Conservation (phyloP, 2,888 invertebrate species). For the Pammene fasciana region DNA sequence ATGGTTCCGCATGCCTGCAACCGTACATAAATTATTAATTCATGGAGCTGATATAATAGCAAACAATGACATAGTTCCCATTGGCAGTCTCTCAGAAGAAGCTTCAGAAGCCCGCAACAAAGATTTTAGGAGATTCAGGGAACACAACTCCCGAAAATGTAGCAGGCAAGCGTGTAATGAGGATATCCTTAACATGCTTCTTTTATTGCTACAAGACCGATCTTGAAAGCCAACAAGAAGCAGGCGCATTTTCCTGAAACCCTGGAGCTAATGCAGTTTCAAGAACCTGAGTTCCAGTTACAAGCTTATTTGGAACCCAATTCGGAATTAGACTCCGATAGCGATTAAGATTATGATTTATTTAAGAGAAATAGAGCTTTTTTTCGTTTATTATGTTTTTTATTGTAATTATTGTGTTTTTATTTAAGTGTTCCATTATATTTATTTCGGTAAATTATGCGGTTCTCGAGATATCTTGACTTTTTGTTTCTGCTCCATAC, state of each 20-base stretch:
- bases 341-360: too few relatives aligned
- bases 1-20: conserved; percentile 45
- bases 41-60: conserved; percentile 44
- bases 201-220: not conserved
- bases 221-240: not conserved
- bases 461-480: too few relatives aligned
- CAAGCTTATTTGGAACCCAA: too few relatives aligned
- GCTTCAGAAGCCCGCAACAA: conserved; percentile 18
- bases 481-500: too few relatives aligned
- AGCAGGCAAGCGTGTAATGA: not conserved
- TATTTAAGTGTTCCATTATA: too few relatives aligned
- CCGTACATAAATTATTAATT: conserved; percentile 42
- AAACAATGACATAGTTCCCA: conserved; percentile 2
- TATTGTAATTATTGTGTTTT: too few relatives aligned
- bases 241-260: not conserved
- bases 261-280: not conserved
- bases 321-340: too few relatives aligned
- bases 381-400: too few relatives aligned
- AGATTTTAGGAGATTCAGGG: conserved; percentile 14
- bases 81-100: conserved; percentile 11
- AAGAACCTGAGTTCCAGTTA: not conserved
- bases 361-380: too few relatives aligned
- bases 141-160: conserved; percentile 1
- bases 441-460: too few relatives aligned
- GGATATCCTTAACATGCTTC: not conserved